Conservation (phyloP, 2,888 invertebrate species). For the Leptopterna dolabrata region DNA sequence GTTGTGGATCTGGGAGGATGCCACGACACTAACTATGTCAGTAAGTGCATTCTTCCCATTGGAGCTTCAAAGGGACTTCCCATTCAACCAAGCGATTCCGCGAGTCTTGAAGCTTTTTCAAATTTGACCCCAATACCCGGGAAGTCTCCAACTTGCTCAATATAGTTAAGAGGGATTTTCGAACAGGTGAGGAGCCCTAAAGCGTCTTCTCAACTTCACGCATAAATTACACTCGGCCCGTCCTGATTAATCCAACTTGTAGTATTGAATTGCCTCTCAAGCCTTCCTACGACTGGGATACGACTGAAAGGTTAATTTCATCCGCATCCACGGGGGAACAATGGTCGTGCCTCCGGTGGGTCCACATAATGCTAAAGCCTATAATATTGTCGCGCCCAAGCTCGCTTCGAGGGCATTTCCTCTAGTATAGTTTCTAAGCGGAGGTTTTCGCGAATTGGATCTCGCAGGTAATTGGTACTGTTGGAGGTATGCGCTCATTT, state of each 20-base stretch:
- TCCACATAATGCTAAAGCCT: not conserved
- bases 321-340: not conserved
- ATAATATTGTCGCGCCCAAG: not conserved
- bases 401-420: not conserved
- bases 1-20: too few species aligned
- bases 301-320: not conserved
- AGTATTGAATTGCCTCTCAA: not conserved
- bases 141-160: not conserved
- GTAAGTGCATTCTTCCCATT: not conserved
- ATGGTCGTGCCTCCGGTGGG: too few species aligned
- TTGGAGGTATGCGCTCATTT: not conserved
- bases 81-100: not conserved
- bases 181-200: not conserved
- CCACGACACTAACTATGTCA: not conserved
- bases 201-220: conserved; percentile 24
- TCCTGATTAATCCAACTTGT: conserved; percentile 23
- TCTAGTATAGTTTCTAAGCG: not conserved
- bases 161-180: not conserved
- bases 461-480: not conserved
- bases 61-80: not conserved
- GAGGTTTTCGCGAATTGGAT: not conserved
- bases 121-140: not conserved
- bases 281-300: not conserved
- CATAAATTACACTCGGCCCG: conserved; percentile 9
- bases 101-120: not conserved